Evolutionary conservation across 2,797 vertebrate genomes (phyloP), one percentile per base, ranked within the genome.

Genomic region (Pangasius mekongensis): DNA sequence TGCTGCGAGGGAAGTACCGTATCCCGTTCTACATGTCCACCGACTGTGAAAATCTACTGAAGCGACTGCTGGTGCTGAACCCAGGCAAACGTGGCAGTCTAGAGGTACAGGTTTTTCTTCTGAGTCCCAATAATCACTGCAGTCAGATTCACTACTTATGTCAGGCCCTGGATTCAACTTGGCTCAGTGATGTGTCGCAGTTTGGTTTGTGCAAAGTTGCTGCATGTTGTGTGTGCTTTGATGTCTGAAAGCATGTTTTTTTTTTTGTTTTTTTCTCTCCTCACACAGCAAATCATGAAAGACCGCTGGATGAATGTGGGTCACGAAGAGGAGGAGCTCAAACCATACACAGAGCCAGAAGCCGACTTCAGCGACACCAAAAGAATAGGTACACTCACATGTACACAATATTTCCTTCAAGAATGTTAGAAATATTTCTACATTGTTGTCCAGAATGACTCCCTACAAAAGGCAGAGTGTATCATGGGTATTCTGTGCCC

Each of bases 21-120:
- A 98, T 98, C 86, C 98, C 98, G 0, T 98, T 98, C 95, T 98
- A 98, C 83, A 99, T 99, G 97, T 99, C 98, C 87, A 98, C 97
- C 8, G 98, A 99, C 96, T 99, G 98, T 94, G 98, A 99, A 94
- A 98, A 98, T 91, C 96, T 99, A 0, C 96, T 99, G 77, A 98
- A 98, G 95, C 98, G 97, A 84, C 94, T 99, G 7, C 93, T 99
- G 90, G 98, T 98, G 49, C 95, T 99, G 56, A 98, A 99, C 90
- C 98, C 98, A 24, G 93, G 97, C 84, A 98, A 98, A 93, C 94
- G 97, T 87, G 97, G 98, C 92, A 98, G 96, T 91, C 95, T 99
- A 91, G 97, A 98, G 95, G 98, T 99, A 93, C 95, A 95, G 52
- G 18, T 16, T 67, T n/a, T 36, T 71, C 7, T 39, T 39, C 11